Conservation (phyloP, 2,888 invertebrate species). For the Volucella inflata region DNA sequence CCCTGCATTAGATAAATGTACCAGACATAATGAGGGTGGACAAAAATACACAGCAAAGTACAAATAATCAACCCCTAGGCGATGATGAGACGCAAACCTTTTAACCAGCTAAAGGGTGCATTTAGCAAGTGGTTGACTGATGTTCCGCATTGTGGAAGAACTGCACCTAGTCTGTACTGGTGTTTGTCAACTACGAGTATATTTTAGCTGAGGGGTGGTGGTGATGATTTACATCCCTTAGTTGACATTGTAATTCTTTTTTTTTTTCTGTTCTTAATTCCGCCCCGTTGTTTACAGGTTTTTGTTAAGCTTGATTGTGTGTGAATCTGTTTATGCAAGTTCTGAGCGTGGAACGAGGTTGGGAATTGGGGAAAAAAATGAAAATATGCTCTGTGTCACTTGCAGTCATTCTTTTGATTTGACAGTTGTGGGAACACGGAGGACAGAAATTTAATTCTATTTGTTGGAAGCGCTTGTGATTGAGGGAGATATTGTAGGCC, state of each 20-base stretch:
- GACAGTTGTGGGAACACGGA: conserved; percentile 75
- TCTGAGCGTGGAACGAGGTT: conserved; percentile 33
- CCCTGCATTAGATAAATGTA: conserved; percentile 72
- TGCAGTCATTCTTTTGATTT: conserved; percentile 71
- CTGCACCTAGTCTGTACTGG: conserved; percentile 46
- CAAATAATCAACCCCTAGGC: conserved; percentile 56
- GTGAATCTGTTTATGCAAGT: conserved; percentile 52
- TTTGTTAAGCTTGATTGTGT: conserved; percentile 66
- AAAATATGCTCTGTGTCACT: conserved; percentile 76
- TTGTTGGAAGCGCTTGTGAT: conserved; percentile 18
- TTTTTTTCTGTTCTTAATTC: conserved; percentile 64
- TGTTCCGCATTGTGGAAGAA: conserved; percentile 57
- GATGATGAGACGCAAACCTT: conserved; percentile 58
- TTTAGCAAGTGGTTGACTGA: conserved; percentile 76
- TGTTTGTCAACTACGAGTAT: background rate
- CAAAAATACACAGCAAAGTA: conserved; percentile 46
- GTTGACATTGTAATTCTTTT: conserved; percentile 57
- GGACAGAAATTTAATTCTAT: conserved; percentile 47
- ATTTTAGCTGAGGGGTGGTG: conserved; percentile 32
- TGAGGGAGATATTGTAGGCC: conserved; percentile 47
- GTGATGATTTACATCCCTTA: conserved; percentile 65
- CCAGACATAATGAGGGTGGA: conserved; percentile 75
- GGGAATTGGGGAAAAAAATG: background rate
- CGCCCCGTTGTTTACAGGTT: conserved; percentile 1
- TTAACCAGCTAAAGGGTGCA: conserved; percentile 75